These are phyloP conservation scores for Cactoblastis cactorum DNA, from an alignment of 2,888 invertebrate species.

Conservation along the genomic window DNA sequence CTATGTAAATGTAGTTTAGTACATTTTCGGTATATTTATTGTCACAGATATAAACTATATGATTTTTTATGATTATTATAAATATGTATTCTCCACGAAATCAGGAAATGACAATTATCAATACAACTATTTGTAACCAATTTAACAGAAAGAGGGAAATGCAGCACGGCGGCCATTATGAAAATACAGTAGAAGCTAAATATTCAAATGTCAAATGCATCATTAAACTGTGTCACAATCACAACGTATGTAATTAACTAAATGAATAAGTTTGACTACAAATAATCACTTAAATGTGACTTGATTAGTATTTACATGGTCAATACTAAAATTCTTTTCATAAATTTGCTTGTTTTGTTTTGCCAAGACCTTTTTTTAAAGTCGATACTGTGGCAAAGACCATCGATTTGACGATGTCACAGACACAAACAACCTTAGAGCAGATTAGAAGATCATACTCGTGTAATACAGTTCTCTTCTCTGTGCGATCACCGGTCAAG, in stretches of 20 bases:
- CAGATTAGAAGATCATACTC: no score
- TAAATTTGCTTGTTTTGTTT: no score
- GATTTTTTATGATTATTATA: background rate
- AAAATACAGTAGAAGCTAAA: constrained; percentile 22
- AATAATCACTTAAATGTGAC: background rate
- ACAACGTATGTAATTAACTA: constrained; percentile 15
- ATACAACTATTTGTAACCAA: background rate
- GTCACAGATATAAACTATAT: constrained; percentile 14
- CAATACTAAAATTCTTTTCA: no score
- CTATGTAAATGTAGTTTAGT: constrained; percentile 14
- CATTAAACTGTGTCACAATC: constrained; percentile 18
- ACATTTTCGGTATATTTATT: background rate
- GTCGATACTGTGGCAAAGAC: no score
- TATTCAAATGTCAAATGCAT: constrained; percentile 17
- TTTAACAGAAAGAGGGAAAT: constrained; percentile 24
- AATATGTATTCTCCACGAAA: background rate
- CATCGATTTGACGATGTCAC: no score
- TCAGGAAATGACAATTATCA: constrained; percentile 4
- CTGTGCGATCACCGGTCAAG: no score
- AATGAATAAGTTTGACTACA: background rate
- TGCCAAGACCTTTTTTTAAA: no score
- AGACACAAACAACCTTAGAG: no score
- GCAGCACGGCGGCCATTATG: constrained; percentile 55
- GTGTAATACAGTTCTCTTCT: no score
- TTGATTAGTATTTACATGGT: background rate